A percentile compares a stretch with the other conserved stretches of the same genome.
These are phyloP conservation scores for Coelogynopora nodosa DNA, from an alignment of 2,888 invertebrate genomes.

Conservation along the genomic window DNA sequence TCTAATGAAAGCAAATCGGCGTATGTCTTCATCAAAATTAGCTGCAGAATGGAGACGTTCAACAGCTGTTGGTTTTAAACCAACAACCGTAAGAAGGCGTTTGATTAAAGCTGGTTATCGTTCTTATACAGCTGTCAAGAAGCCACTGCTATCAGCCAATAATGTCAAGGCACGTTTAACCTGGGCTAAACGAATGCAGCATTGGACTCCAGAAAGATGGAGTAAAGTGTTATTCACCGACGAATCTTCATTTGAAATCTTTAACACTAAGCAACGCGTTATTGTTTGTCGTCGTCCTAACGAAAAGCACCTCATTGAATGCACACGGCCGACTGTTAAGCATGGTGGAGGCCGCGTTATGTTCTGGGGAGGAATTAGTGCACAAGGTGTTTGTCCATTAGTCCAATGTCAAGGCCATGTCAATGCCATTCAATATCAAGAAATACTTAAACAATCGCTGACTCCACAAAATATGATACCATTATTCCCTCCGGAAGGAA, in stretches of 20 bases:
- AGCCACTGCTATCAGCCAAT: background rate
- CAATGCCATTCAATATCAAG: constrained; percentile 18
- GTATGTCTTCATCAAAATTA: background rate
- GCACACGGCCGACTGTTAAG: background rate
- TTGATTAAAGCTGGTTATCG: background rate
- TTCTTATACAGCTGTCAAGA: background rate
- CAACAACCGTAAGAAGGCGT: background rate
- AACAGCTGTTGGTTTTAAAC: background rate
- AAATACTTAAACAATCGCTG: constrained; percentile 25
- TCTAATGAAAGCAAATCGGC: background rate
- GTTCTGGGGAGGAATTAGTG: background rate
- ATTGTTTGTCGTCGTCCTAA: background rate
- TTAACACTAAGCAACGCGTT: background rate
- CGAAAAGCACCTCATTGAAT: background rate
- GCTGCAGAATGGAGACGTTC: background rate
- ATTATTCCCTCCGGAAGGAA: constrained; percentile 16
- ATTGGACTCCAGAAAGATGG: background rate
- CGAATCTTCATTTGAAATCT: background rate
- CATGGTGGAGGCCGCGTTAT: background rate
- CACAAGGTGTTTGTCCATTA: constrained; percentile 8
- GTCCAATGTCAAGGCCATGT: constrained; percentile 28
- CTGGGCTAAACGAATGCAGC: background rate
- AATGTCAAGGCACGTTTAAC: background rate
- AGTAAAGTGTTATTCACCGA: background rate
- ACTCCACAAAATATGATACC: constrained; percentile 23